These are phyloP conservation scores for Drosophila stalkeri DNA, from an alignment of 2,888 invertebrate species.

Conservation along the genomic window DNA sequence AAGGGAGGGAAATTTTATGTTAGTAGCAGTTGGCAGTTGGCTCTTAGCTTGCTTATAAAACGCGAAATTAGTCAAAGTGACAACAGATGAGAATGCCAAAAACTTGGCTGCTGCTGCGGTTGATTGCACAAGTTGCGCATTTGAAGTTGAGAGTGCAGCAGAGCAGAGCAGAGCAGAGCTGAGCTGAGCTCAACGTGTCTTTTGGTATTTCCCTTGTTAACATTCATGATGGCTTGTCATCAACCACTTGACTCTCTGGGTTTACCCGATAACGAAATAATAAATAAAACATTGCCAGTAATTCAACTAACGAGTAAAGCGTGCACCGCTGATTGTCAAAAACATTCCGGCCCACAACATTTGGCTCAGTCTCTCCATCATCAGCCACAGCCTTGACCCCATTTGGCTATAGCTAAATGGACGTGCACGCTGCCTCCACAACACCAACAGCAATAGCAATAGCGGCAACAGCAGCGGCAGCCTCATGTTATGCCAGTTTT, in stretches of 20 bases:
- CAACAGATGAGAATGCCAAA: slow-evolving; percentile 31
- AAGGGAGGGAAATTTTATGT: slow-evolving; percentile 27
- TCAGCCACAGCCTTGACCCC: slow-evolving; percentile 69
- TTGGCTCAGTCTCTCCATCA: slow-evolving; percentile 27
- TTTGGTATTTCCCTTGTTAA: slow-evolving; percentile 47
- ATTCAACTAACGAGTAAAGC: slow-evolving; percentile 24
- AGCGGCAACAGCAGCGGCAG: slow-evolving; percentile 4
- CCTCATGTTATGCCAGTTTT: slow-evolving; percentile 20
- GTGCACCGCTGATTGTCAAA: slow-evolving; percentile 18
- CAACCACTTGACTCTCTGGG: slow-evolving; percentile 23
- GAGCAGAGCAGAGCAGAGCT: neutral
- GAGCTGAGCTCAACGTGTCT: slow-evolving; percentile 12
- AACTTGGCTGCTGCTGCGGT: slow-evolving; percentile 9
- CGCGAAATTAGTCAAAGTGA: slow-evolving; percentile 44
- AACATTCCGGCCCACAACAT: slow-evolving; percentile 31
- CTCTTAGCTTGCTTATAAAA: slow-evolving; percentile 31
- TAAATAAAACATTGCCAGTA: slow-evolving; percentile 14
- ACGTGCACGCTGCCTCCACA: slow-evolving; percentile 56
- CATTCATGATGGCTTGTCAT: slow-evolving; percentile 34
- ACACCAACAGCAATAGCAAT: neutral
- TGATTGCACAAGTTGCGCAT: slow-evolving; percentile 27
- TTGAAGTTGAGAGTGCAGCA: slow-evolving; percentile 5
- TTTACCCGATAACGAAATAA: slow-evolving; percentile 25
- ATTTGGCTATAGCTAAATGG: slow-evolving; percentile 62
- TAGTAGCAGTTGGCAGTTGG: slow-evolving; percentile 5